Conservation (phyloP, 2,888 invertebrate species). For the Drosophila paranaensis region DNA sequence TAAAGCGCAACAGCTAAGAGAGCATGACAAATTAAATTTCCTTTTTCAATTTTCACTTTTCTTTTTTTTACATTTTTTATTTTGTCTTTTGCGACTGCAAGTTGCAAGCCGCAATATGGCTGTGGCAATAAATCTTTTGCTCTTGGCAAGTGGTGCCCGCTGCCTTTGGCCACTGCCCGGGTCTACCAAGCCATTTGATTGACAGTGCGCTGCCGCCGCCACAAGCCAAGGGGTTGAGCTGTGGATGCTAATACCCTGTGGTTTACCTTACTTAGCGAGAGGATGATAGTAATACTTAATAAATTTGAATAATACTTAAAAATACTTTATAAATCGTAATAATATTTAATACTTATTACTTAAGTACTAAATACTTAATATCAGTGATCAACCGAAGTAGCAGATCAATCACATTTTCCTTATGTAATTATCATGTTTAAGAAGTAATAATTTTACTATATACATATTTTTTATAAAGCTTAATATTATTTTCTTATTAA, state of each 20-base stretch:
- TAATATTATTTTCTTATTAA: no score
- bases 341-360: no score
- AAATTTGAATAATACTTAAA: no score
- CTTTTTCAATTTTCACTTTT: slow-evolving; percentile 34
- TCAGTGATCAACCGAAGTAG: no score
- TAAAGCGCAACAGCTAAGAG: slow-evolving; percentile 22
- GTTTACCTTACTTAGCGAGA: no score
- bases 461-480: no score
- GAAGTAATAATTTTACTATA: no score
- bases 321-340: no score
- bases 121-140: slow-evolving; percentile 64
- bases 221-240: slow-evolving; percentile 19
- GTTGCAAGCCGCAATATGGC: slow-evolving; percentile 49
- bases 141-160: slow-evolving; percentile 61
- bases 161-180: slow-evolving; percentile 29
- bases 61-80: background rate
- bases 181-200: slow-evolving; percentile 53
- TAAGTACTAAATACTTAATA: no score
- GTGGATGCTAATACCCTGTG: slow-evolving; percentile 27
- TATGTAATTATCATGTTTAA: background rate
- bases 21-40: slow-evolving; percentile 71
- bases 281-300: background rate
- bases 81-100: slow-evolving; percentile 7
- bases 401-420: background rate
- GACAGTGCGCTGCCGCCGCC: slow-evolving; percentile 54